phyloP scores from a whole-genome alignment of 2,113 vertebrate genomes.

The Megaptera novaeangliae region DNA sequence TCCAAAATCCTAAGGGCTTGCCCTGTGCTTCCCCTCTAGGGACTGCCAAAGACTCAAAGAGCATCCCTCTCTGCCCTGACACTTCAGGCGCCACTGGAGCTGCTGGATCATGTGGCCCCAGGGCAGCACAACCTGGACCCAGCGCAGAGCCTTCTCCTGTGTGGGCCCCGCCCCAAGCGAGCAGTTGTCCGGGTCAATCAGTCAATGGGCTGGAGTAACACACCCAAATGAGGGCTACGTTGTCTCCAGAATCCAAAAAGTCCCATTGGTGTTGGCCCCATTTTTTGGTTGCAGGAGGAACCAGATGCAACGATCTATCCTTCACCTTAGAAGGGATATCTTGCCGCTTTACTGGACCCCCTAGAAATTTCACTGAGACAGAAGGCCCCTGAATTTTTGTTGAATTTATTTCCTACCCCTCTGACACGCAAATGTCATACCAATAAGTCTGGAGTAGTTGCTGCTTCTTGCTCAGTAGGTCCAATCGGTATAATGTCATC shows the following conservation, averaged over 20 bases:
- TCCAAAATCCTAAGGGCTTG: not conserved
- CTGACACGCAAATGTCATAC: not conserved
- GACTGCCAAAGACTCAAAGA: not conserved
- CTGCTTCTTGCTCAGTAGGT: not conserved
- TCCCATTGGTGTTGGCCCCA: too few species aligned
- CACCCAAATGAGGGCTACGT: not conserved
- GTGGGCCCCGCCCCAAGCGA: not conserved
- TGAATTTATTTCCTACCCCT: not conserved
- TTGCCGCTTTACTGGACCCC: not conserved
- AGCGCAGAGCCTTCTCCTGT: not conserved
- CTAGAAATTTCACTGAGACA: not conserved
- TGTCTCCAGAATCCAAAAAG: too few species aligned
- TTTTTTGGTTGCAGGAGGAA: not conserved
- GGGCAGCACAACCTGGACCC: not conserved
- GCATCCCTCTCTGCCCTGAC: not conserved
- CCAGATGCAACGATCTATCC: not conserved
- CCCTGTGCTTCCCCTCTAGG: not conserved
- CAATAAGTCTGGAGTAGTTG: not conserved
- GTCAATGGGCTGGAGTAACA: not conserved
- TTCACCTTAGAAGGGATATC: not conserved
- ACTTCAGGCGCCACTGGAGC: not conserved
- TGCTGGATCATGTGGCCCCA: not conserved
- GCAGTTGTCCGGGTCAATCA: accelerated
- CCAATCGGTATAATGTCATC: not conserved
- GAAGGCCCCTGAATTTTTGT: not conserved